These are phyloP conservation scores for human DNA, from an alignment of 2,113 vertebrate genomes.

Conservation along the genomic window GRCh38 chr6:7702501-7703000, in stretches of 20 bases:
- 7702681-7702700: not conserved
- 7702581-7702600: not conserved
- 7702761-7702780: not conserved
- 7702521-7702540: not conserved
- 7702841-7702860: not conserved
- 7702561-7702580: not conserved
- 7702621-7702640: not conserved
- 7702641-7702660: not conserved
- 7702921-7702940: not conserved
- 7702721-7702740: not conserved
- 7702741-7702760: not conserved
- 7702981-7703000: constrained; percentile 20
- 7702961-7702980: not conserved
- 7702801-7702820: not conserved
- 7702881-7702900: constrained; percentile 1
- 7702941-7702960: not conserved
- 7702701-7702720: not conserved
- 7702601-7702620: not conserved
- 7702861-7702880: not conserved
- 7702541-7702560: not conserved
- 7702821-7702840: not conserved
- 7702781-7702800: not conserved
- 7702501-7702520: constrained; percentile 28
- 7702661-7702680: not conserved
- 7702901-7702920: not conserved